phyloP scores from a whole-genome alignment of 2,113 vertebrate genomes.

The Carassius auratus region DNA sequence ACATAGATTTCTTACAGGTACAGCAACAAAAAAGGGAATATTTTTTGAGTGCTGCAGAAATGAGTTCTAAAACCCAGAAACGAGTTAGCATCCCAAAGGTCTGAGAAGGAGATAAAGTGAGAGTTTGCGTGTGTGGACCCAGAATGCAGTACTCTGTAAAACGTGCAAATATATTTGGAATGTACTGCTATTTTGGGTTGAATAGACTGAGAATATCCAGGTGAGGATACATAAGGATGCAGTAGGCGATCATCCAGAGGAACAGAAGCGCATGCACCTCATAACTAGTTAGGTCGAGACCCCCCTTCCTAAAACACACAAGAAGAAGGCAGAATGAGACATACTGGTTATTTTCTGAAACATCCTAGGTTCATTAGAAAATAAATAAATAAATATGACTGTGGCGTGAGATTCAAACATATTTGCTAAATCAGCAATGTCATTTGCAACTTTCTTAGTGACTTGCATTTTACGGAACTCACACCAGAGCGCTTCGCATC shows the following conservation, averaged over 20 bases:
- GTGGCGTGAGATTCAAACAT: background rate
- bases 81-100: background rate
- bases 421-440: background rate
- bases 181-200: background rate
- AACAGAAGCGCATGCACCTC: conserved; percentile 74
- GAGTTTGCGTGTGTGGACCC: background rate
- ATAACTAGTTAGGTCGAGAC: background rate
- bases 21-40: background rate
- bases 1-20: background rate
- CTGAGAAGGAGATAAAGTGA: background rate
- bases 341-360: background rate
- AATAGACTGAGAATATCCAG: conserved; percentile 63
- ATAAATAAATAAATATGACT: background rate
- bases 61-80: background rate
- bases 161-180: no score
- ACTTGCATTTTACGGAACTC: no score
- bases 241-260: conserved; percentile 88
- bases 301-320: conserved; percentile 49
- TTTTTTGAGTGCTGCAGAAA: background rate
- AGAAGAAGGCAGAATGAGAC: conserved; percentile 41
- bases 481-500: no score
- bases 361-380: background rate
- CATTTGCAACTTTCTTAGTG: background rate
- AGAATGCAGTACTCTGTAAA: background rate
- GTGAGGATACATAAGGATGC: conserved; percentile 82